phyloP scores from a whole-genome alignment of 23 tunicate species.

The Halocynthia roretzi region DNA sequence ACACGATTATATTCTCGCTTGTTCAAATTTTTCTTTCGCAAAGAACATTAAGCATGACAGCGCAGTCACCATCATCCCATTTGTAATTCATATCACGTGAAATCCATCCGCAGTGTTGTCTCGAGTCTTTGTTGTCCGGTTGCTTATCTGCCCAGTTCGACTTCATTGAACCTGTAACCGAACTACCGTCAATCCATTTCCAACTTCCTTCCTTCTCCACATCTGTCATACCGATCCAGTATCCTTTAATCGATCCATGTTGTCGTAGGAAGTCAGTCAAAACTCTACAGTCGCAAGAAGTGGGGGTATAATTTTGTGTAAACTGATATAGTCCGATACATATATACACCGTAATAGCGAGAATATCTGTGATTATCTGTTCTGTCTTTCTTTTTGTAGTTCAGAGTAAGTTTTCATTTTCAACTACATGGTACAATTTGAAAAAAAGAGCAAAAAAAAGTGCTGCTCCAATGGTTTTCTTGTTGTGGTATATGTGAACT shows the following conservation, averaged over 20 bases:
- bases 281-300: no score
- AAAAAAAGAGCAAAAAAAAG: no score
- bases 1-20: not conserved
- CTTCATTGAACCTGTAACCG: not conserved
- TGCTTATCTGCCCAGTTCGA: constrained; percentile 3
- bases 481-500: no score
- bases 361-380: no score
- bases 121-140: constrained; percentile 10
- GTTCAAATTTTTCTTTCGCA: constrained; percentile 12
- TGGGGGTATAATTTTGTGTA: no score
- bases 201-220: constrained; percentile 1
- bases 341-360: no score
- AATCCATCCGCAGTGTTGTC: constrained; percentile 13
- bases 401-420: no score
- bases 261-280: not conserved
- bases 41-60: not conserved
- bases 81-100: constrained; percentile 12
- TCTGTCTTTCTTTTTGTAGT: no score
- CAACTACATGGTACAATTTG: no score
- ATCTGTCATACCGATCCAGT: constrained; percentile 16
- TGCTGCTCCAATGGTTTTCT: no score
- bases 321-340: no score
- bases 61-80: constrained; percentile 22
- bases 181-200: not conserved
- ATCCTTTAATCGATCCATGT: constrained; percentile 2